A percentile compares a stretch with the other conserved stretches of the same genome.
Evolutionary conservation across 1,140 invertebrate genomes (phyloP).

Genomic region (Drosophila persimilis): DNA sequence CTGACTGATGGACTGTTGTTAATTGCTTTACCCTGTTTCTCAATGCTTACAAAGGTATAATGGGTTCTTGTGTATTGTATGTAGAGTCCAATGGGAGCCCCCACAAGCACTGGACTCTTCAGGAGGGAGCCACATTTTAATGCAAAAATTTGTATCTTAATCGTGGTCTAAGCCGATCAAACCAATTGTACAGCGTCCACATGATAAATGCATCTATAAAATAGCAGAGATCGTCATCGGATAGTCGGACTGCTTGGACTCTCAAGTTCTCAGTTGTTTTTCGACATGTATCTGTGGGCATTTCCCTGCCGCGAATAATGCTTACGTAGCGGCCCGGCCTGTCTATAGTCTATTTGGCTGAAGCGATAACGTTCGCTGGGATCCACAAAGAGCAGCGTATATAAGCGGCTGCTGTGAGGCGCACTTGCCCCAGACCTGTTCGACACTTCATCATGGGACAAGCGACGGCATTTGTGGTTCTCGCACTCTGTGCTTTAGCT

Average conservation of each 20-base stretch:
- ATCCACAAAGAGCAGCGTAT: conserved; percentile 32
- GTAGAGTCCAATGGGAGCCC: too few species aligned
- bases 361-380: conserved; percentile 29
- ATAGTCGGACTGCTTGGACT: too few species aligned
- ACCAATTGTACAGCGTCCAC: too few species aligned
- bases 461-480: conserved; percentile 39
- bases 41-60: too few species aligned
- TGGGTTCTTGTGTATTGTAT: too few species aligned
- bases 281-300: conserved; percentile 34
- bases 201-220: too few species aligned
- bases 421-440: conserved; percentile 59
- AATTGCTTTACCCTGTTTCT: conserved; percentile 2
- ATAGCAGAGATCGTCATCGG: too few species aligned
- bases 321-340: conserved; percentile 28
- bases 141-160: too few species aligned
- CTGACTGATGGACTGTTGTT: conserved; percentile 6
- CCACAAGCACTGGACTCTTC: too few species aligned
- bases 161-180: too few species aligned
- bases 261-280: not conserved
- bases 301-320: conserved; percentile 36
- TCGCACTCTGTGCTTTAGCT: conserved; percentile 45
- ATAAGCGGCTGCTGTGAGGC: conserved; percentile 48
- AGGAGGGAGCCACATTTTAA: too few species aligned
- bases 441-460: conserved; percentile 45
- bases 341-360: conserved; percentile 24